These are phyloP conservation scores for Xiphias gladius DNA, from an alignment of 2,113 vertebrate genomes.

Conservation along the genomic window DNA sequence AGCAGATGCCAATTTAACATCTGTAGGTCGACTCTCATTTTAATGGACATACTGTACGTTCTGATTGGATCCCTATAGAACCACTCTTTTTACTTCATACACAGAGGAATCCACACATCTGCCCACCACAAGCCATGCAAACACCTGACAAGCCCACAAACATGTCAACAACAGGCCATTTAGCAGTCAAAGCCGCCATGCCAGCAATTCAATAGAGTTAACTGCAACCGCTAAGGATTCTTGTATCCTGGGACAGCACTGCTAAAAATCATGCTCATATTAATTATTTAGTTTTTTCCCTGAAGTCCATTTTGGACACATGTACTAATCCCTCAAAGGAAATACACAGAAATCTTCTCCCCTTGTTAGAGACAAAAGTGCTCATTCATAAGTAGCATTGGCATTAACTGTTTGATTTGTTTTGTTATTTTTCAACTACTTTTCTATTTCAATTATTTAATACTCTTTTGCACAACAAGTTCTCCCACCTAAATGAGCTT, in stretches of 20 bases:
- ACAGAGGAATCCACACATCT: slow-evolving; percentile 11
- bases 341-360: slow-evolving; percentile 20
- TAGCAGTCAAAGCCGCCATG: slow-evolving; percentile 43
- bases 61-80: slow-evolving; percentile 9
- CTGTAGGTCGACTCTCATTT: background rate
- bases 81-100: slow-evolving; percentile 16
- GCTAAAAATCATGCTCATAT: slow-evolving; percentile 40
- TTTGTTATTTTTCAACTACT: background rate
- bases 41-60: background rate
- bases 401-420: background rate
- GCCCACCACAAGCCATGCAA: slow-evolving; percentile 15
- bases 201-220: slow-evolving; percentile 59
- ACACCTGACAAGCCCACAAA: slow-evolving; percentile 60
- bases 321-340: slow-evolving; percentile 19
- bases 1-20: slow-evolving; percentile 4
- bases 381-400: slow-evolving; percentile 9
- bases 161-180: slow-evolving; percentile 60
- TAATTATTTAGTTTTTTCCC: slow-evolving; percentile 23
- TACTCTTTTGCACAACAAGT: background rate
- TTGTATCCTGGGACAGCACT: slow-evolving; percentile 40
- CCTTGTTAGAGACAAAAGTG: slow-evolving; percentile 22
- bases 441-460: background rate
- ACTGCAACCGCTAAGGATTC: slow-evolving; percentile 59
- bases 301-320: slow-evolving; percentile 46
- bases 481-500: background rate